Percentiles rank a stretch among this genome's conserved stretches.
phyloP scores from a whole-genome alignment of 2,888 invertebrate genomes.

The Lathronympha strigana region DNA sequence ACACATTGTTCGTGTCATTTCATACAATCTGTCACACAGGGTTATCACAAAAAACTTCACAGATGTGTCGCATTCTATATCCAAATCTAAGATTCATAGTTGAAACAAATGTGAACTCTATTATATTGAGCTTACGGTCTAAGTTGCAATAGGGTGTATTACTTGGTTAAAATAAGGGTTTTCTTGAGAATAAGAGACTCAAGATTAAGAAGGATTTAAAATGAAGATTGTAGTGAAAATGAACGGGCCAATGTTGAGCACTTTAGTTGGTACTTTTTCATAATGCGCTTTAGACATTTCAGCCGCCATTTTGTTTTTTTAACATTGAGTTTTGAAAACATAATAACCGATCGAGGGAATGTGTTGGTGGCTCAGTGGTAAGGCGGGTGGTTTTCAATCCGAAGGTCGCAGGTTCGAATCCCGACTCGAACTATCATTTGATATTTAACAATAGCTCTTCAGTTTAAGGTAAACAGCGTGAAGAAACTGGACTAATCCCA shows the following conservation, averaged over 20 bases:
- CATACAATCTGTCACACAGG: conserved; percentile 20
- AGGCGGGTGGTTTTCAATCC: no score
- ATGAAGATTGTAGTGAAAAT: conserved; percentile 4
- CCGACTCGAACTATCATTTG: no score
- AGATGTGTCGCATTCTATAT: conserved; percentile 3
- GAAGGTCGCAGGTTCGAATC: no score
- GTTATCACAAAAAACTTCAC: conserved; percentile 28
- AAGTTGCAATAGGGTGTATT: background rate
- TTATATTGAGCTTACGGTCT: background rate
- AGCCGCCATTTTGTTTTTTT: no score
- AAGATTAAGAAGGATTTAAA: conserved; percentile 15
- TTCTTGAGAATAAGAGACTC: background rate
- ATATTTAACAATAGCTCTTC: no score
- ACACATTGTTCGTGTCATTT: conserved; percentile 23
- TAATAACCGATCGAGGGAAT: no score
- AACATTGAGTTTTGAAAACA: no score
- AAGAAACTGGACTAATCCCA: no score
- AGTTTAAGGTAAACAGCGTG: no score
- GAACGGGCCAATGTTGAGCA: background rate
- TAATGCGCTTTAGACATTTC: background rate
- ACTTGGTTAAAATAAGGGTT: background rate
- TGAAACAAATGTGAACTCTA: background rate
- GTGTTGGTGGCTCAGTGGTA: no score
- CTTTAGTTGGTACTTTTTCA: background rate
- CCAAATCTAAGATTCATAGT: background rate